Base-by-base conservation (phyloP, 2,888 invertebrate genomes). In the Ptilodon capucinus region DNA sequence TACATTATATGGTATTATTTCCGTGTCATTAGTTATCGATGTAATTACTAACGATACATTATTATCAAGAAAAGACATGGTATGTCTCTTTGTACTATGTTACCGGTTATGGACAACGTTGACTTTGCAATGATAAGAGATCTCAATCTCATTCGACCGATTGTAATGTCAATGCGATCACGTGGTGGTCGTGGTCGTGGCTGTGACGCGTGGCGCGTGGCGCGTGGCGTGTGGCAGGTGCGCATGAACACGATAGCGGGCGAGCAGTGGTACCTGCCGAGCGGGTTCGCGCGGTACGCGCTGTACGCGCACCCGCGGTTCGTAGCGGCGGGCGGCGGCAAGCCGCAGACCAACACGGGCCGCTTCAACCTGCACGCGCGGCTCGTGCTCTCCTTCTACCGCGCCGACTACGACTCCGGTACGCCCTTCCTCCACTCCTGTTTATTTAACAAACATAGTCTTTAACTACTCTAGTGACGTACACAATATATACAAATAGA, bases 171-270 rank as follows among this genome's bases (percentile, higher is more conserved):
- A n/a, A n/a, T n/a, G n/a, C n/a, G n/a, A n/a, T n/a, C n/a, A n/a
- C n/a, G n/a, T n/a, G n/a, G n/a, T n/a, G n/a, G n/a, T n/a, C n/a
- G n/a, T n/a, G n/a, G n/a, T n/a, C n/a, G n/a, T n/a, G n/a, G n/a
- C n/a, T n/a, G n/a, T n/a, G n/a, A n/a, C n/a, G n/a, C n/a, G n/a
- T n/a, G n/a, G n/a, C n/a, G n/a, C n/a, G n/a, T n/a, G n/a, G n/a
- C n/a, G 11, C 23, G 9, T 21, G 17, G n/a, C 8, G 13, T 21
- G 19, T 9, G 18, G 25, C 79, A 95, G 95, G 96, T 98, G 9
- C 94, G 98, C 51, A 98, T 99, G 97, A 99, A 98, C 86, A 98
- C 98, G 2, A 97, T 99, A 57, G 88, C 92, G 60, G 95, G 95
- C 59, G 95, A 94, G 84, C 98, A 98, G 92, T 94, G 98, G 68